Conservation (phyloP, 1,140 invertebrate species). For the Lysiphlebus fabarum region DNA sequence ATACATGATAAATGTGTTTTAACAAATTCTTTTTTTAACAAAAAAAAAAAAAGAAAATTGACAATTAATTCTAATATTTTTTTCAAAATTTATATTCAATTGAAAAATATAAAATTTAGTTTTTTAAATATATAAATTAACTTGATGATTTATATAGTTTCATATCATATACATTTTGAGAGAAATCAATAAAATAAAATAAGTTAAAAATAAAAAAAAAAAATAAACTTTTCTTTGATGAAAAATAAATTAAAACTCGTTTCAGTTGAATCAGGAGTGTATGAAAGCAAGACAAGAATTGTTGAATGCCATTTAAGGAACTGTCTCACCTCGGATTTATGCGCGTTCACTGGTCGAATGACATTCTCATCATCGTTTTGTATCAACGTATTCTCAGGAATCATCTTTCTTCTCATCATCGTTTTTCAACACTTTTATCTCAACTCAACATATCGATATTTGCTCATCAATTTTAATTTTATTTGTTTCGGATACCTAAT, state of each 20-base stretch:
- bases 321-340: constrained; percentile 31
- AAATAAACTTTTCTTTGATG: background rate
- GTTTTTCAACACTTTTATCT: constrained; percentile 12
- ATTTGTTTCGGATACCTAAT: background rate
- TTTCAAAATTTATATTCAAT: too few relatives aligned
- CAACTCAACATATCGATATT: background rate
- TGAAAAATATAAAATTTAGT: too few relatives aligned
- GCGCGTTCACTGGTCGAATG: constrained; percentile 30
- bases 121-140: too few relatives aligned
- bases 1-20: too few relatives aligned
- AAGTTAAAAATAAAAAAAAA: background rate
- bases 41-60: too few relatives aligned
- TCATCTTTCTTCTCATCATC: constrained; percentile 28
- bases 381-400: constrained; percentile 37
- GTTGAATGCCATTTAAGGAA: constrained; percentile 26
- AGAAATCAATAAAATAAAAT: background rate
- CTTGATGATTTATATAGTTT: too few relatives aligned
- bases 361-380: constrained; percentile 41
- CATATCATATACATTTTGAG: too few relatives aligned
- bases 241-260: background rate
- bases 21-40: too few relatives aligned
- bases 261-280: constrained; percentile 8
- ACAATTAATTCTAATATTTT: too few relatives aligned
- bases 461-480: background rate
- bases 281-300: constrained; percentile 1